Evolutionary conservation across 2,888 invertebrate species (phyloP), one percentile per base, ranked within the genome.

Genomic region (Elegia similella): DNA sequence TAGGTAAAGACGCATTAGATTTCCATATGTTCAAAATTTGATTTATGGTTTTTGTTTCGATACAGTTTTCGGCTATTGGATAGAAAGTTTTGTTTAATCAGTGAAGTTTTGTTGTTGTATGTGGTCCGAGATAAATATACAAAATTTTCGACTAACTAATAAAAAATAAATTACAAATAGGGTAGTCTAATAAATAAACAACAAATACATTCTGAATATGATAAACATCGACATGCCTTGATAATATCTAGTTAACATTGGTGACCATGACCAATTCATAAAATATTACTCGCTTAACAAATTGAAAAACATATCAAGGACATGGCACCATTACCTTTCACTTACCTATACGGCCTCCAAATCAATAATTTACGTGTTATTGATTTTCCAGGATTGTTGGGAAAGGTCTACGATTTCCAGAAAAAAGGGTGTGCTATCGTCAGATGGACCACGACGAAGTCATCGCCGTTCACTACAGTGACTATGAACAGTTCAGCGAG

Each of bases 401-500:
- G 7, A 89, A 81, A 72, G 83, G 81, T 12, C 74, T 88, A 61
- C 69, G 69, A 34, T 57, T 86, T 55, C 86, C 88, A 16, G 88
- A 88, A 53, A 84, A 78, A 61, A 81, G 75, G 52, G 60, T 74
- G 50, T 73, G 70, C 52, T 83, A 72, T 62, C 78, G 80, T 62
- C 84, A 86, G 62, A 80, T 82, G 34, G 90, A 91, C 29, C 85
- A 87, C 58, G 90, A 90, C 44, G 91, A 92, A 63, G 75, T 92
- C 42, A 83, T 92, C 52, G 87, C 87, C 0, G 80, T 87, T 72
- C 88, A 92, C 60, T 90, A 91, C 67, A 90, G 82, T 61, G 84
- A 91, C 59, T 88, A 88, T 55, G 83, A 84, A 55, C 76, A 84
- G 57, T 88, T 84, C 60, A 90, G 88, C 59, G 91, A 91, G 59